Base-by-base conservation (phyloP, 2,888 invertebrate species). In the Lochmaea capreae region DNA sequence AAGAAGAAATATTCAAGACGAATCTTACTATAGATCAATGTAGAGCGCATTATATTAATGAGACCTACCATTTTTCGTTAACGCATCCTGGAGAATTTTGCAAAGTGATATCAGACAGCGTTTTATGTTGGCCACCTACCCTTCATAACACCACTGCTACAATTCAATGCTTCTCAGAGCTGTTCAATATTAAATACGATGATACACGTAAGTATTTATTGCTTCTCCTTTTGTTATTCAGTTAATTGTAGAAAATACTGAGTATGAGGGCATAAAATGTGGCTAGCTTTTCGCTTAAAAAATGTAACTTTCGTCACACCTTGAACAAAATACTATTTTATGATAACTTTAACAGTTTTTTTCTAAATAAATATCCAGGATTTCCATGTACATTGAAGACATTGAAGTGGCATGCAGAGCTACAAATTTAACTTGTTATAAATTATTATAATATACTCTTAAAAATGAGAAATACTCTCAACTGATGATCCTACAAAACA, bases 91-190 rank as follows among this genome's bases (percentile, higher is more conserved):
- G 82, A 6, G 83, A 83, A 54, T 87, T 83, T 84, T 95, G 95
- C 84, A 90, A 90, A 72, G 90, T 92, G 54, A 91, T 90, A 79
- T 94, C 92, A 89, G 96, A 96, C 84, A 90, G 91, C 4, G 88
- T 95, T 73, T 88, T 95, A 49, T 97, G 96, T 86, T 97, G 96
- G 97, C 95, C 95, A 12, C 90, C 92, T 3, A 95, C 96, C 2
- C 89, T 90, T 0, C 90, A 91, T 76, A 93, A 93, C 77, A 90
- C 92, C 0, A 86, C 91, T 66, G 93, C 94, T 1, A 88, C 91
- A 39, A 90, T 95, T 78, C 91, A 93, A 65, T 97, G 97, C 86
- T 94, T 96, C 83, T 91, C 91, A 63, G 93, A 95, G 82, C 89
- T 96, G 73, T 90, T 93, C 79, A 94, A 94, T 74, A 91, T 95